Evolutionary conservation across 2,888 invertebrate species (phyloP).

Genomic region (Drosophila pseudotalamancana): DNA sequence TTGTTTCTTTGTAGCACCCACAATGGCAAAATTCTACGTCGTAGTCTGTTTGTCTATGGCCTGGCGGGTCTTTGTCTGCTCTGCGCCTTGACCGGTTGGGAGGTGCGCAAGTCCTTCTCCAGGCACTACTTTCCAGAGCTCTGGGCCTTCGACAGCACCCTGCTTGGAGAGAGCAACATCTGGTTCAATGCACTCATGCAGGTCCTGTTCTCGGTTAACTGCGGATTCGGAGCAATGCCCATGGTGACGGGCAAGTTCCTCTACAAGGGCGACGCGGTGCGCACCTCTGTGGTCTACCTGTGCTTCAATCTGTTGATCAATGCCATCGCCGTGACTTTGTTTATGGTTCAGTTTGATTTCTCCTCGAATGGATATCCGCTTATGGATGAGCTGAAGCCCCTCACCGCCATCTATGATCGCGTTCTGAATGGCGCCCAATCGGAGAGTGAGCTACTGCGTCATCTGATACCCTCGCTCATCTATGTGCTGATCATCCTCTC

Average conservation of each 20-base stretch:
- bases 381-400: conserved; percentile 82
- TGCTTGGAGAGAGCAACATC: conserved; percentile 79
- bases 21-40: conserved; percentile 82
- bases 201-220: conserved; percentile 83
- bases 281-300: conserved; percentile 84
- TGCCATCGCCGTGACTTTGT: conserved; percentile 83
- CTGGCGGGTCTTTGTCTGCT: conserved; percentile 79
- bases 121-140: conserved; percentile 82
- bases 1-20: conserved; percentile 76
- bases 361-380: conserved; percentile 71
- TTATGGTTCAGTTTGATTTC: conserved; percentile 83
- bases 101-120: conserved; percentile 81
- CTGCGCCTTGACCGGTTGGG: conserved; percentile 82
- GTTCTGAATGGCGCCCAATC: conserved; percentile 70
- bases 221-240: conserved; percentile 83
- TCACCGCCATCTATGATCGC: conserved; percentile 83
- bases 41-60: conserved; percentile 82
- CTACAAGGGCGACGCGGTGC: conserved; percentile 84
- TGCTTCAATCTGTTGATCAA: conserved; percentile 84
- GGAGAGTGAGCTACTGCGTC: conserved; percentile 64
- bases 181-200: conserved; percentile 84
- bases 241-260: conserved; percentile 84
- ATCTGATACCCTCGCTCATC: conserved; percentile 80
- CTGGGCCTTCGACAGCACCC: conserved; percentile 76
- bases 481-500: conserved; percentile 81